Evolutionary conservation across 2,797 vertebrate species (phyloP).

Genomic region (Ctenopoma multispine): DNA sequence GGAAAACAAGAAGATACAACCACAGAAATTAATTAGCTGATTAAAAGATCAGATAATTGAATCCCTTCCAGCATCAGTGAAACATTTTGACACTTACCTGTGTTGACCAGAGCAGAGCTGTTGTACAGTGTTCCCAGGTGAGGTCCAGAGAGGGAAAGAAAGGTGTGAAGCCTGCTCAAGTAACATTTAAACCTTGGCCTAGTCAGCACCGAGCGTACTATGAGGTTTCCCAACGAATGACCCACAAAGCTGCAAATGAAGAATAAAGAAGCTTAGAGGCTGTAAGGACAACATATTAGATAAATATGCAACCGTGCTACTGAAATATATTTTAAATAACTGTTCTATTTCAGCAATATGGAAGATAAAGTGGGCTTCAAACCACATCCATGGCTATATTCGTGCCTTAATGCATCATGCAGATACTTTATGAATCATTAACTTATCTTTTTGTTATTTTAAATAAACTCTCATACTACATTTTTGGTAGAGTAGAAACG

Average conservation of each 20-base stretch:
- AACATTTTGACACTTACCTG: conserved; percentile 83
- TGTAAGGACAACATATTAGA: neutral
- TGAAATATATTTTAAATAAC: neutral
- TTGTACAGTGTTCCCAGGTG: conserved; percentile 98
- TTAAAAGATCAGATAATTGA: neutral
- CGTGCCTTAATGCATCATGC: neutral
- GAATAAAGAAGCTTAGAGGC: neutral
- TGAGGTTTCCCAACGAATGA: conserved; percentile 98
- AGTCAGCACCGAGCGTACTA: conserved; percentile 97
- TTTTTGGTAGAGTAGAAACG: no score
- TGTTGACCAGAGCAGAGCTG: conserved; percentile 98
- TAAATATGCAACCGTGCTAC: neutral
- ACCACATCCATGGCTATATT: neutral
- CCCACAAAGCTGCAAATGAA: conserved; percentile 92
- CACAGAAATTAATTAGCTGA: neutral
- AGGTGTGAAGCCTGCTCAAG: conserved; percentile 95
- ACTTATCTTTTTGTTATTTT: no score
- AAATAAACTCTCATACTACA: neutral
- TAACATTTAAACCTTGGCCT: conserved; percentile 97
- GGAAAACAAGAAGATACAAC: neutral
- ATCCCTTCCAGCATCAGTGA: neutral
- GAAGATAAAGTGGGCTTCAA: neutral
- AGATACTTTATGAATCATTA: neutral
- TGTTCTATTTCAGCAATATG: neutral
- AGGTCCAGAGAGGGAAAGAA: conserved; percentile 97